Percentiles rank a stretch among this genome's conserved stretches.
These are phyloP conservation scores for Ceraclea dissimilis DNA, from an alignment of 2,888 invertebrate species.

Conservation along the genomic window DNA sequence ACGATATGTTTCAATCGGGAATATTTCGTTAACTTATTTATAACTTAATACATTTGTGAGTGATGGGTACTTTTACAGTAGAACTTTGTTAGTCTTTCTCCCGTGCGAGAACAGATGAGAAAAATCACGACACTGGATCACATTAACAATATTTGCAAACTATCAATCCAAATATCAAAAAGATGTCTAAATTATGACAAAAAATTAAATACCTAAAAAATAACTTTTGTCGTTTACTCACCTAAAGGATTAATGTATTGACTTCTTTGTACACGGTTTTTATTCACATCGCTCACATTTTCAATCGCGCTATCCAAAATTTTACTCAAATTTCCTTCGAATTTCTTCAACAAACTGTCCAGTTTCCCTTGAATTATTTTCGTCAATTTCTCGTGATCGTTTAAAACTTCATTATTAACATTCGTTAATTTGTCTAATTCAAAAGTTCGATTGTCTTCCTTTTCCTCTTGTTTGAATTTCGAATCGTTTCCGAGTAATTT, in stretches of 20 bases:
- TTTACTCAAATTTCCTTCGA: conserved; percentile 18
- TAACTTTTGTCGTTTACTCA: no score
- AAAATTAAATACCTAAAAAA: no score
- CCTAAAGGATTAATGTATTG: no score
- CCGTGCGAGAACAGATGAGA: no score
- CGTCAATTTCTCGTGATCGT: neutral
- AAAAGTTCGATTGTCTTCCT: neutral
- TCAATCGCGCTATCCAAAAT: conserved; percentile 15
- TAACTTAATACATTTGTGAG: no score
- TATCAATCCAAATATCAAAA: no score
- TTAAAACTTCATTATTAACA: neutral
- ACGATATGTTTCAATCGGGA: neutral
- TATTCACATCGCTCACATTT: neutral
- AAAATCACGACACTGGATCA: no score
- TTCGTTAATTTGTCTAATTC: neutral
- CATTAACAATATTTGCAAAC: no score
- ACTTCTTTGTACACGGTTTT: neutral
- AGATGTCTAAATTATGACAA: no score
- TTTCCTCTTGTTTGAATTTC: neutral
- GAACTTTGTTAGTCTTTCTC: no score
- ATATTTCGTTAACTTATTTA: neutral
- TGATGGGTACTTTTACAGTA: no score
- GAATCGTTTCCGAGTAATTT: neutral
- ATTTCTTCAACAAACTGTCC: conserved; percentile 8
- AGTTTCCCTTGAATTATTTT: conserved; percentile 6